phyloP scores from a whole-genome alignment of 1,140 invertebrate species.

The Vollenhovia emeryi region DNA sequence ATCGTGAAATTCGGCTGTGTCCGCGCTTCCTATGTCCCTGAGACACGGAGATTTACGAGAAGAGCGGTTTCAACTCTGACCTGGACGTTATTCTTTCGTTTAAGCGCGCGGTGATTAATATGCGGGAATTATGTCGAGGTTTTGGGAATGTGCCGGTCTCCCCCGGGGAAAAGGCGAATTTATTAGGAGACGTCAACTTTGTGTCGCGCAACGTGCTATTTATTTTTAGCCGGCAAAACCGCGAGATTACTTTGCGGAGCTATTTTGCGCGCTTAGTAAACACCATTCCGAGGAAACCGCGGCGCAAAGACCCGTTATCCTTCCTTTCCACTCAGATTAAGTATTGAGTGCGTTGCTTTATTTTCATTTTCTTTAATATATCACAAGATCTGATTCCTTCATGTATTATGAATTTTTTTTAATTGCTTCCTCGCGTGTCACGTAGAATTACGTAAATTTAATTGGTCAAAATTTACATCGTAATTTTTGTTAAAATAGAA shows the following conservation, averaged over 20 bases:
- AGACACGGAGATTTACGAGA: slow-evolving; percentile 31
- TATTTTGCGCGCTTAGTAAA: slow-evolving; percentile 3
- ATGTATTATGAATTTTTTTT: background rate
- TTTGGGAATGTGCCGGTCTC: slow-evolving; percentile 11
- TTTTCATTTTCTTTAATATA: background rate
- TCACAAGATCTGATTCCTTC: background rate
- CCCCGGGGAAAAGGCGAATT: slow-evolving; percentile 17
- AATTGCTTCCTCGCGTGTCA: no score
- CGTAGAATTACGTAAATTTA: background rate
- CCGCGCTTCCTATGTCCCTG: slow-evolving; percentile 13
- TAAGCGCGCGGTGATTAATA: slow-evolving; percentile 45
- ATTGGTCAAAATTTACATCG: background rate
- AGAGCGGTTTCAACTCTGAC: slow-evolving; percentile 29
- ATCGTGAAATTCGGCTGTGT: slow-evolving; percentile 13
- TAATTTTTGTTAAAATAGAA: background rate
- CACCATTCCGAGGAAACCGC: background rate
- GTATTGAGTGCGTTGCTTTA: background rate
- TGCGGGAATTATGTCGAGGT: slow-evolving; percentile 26
- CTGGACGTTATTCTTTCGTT: slow-evolving; percentile 42
- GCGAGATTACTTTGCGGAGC: background rate
- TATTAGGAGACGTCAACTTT: slow-evolving; percentile 41
- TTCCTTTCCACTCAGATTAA: background rate
- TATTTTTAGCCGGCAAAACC: slow-evolving; percentile 31
- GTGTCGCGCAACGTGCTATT: slow-evolving; percentile 27
- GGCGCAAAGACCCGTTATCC: background rate